Conservation (phyloP, 1,140 invertebrate species). For the Drosophila takahashii region DNA sequence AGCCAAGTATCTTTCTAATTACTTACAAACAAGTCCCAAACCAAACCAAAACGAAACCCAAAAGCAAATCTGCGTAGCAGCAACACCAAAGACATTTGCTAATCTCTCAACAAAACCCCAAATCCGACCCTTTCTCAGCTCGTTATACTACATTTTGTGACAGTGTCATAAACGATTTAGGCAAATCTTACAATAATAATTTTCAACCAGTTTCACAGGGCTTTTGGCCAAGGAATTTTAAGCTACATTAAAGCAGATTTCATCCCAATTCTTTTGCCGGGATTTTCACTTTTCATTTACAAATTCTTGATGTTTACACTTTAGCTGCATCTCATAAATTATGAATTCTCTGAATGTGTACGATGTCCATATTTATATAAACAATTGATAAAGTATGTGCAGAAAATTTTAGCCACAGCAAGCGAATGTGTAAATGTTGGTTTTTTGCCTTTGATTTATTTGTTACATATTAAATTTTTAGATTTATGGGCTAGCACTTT, state of each 20-base stretch:
- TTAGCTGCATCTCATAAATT: conserved; percentile 51
- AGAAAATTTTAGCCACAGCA: not conserved
- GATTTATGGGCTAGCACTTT: not conserved
- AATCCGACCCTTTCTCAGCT: conserved; percentile 9
- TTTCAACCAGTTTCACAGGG: conserved; percentile 25
- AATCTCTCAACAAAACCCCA: conserved; percentile 48
- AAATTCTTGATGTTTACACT: conserved; percentile 41
- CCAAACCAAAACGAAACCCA: conserved; percentile 23
- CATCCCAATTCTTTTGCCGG: conserved; percentile 7
- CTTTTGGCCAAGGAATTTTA: conserved; percentile 20
- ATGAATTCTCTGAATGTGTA: conserved; percentile 43
- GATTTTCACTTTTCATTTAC: conserved; percentile 69
- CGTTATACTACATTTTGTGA: conserved; percentile 19
- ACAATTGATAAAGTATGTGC: conserved; percentile 8
- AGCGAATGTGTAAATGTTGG: conserved; percentile 10
- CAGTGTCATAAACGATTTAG: conserved; percentile 54
- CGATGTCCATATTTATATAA: conserved; percentile 8
- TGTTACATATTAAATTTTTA: conserved; percentile 8
- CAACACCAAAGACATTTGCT: conserved; percentile 47
- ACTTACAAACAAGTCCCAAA: conserved; percentile 59
- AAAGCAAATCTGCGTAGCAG: conserved; percentile 19
- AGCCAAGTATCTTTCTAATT: conserved; percentile 56
- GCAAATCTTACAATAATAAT: conserved; percentile 54
- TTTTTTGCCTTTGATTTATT: conserved; percentile 30
- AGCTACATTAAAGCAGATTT: conserved; percentile 11